phyloP scores from a whole-genome alignment of 2,797 vertebrate genomes.

The Siniperca obscura region DNA sequence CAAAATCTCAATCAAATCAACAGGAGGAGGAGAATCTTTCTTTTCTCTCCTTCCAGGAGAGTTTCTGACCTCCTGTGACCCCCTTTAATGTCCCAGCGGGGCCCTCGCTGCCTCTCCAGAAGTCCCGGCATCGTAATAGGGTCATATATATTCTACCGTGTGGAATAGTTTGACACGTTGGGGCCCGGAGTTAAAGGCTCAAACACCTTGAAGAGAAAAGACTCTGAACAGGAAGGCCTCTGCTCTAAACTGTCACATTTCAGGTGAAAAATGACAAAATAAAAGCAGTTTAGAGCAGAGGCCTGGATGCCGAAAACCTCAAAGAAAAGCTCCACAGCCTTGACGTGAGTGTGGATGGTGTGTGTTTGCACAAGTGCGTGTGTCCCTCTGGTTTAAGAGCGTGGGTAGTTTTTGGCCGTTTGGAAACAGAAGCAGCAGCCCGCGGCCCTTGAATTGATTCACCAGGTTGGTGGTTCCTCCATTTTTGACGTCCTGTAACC shows the following conservation, averaged over 20 bases:
- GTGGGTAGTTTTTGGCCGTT: constrained; percentile 82
- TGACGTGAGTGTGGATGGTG: constrained; percentile 62
- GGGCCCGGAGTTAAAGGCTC: constrained; percentile 15
- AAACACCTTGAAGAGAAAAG: constrained; percentile 14
- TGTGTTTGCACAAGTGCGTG: background rate
- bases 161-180: constrained; percentile 36
- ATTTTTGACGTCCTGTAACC: constrained; percentile 88
- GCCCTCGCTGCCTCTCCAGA: constrained; percentile 11
- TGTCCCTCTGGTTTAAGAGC: constrained; percentile 75
- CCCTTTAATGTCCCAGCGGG: background rate
- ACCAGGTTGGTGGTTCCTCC: constrained; percentile 96
- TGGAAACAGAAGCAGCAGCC: constrained; percentile 87
- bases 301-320: background rate
- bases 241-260: constrained; percentile 17
- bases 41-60: constrained; percentile 31
- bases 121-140: constrained; percentile 3
- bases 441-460: constrained; percentile 88
- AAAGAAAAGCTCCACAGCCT: constrained; percentile 24
- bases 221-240: background rate
- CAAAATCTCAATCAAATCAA: constrained; percentile 30
- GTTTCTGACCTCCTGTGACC: constrained; percentile 45
- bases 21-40: constrained; percentile 7
- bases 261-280: background rate
- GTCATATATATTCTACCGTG: constrained; percentile 19
- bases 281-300: constrained; percentile 17